Evolutionary conservation across 2,888 invertebrate species (phyloP).

Genomic region (Catotricha subobsoleta): DNA sequence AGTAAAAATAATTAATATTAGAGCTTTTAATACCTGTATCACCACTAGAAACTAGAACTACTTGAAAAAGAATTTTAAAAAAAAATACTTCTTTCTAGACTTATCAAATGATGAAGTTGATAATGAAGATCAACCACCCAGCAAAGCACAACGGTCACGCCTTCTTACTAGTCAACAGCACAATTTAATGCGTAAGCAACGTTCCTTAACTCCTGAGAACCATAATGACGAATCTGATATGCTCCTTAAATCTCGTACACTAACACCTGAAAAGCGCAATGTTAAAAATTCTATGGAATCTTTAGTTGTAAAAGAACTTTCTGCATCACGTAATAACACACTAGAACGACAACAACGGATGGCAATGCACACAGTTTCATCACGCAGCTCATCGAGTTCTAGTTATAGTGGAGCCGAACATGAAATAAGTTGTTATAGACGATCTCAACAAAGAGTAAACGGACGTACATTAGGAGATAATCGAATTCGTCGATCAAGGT

Average conservation of each 20-base stretch:
- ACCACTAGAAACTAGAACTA: too few species aligned
- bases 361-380: constrained; percentile 13
- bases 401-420: constrained; percentile 27
- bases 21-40: too few species aligned
- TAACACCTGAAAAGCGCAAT: constrained; percentile 28
- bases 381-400: constrained; percentile 29
- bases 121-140: constrained; percentile 33
- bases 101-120: constrained; percentile 37
- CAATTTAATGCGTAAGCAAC: constrained; percentile 17
- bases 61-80: too few species aligned
- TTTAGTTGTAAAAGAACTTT: constrained; percentile 21
- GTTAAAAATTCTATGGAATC: constrained; percentile 5
- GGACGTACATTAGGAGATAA: constrained; percentile 25
- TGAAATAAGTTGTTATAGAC: constrained; percentile 16
- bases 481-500: constrained; percentile 28
- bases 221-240: constrained; percentile 15
- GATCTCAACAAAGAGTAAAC: constrained; percentile 19
- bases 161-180: constrained; percentile 2
- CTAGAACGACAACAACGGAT: constrained; percentile 23
- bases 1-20: too few species aligned
- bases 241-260: constrained; percentile 25
- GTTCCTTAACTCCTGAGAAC: constrained; percentile 28
- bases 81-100: constrained; percentile 18
- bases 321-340: constrained; percentile 26
- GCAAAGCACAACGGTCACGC: constrained; percentile 10